Evolutionary conservation across 2,797 vertebrate species (phyloP), one percentile per base, ranked within the genome.

Genomic region (Dendrocincla tyrannina): DNA sequence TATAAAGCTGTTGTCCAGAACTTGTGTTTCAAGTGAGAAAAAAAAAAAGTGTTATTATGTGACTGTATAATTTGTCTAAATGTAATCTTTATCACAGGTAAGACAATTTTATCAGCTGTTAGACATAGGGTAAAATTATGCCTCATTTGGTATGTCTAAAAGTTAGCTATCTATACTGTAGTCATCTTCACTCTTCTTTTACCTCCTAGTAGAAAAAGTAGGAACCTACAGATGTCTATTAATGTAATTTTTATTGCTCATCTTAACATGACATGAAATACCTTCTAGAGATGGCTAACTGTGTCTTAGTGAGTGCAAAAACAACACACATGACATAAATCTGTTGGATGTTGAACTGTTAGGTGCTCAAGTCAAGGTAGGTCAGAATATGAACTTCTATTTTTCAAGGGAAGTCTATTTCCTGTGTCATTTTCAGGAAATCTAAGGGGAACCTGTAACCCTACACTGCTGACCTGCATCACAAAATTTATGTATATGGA

Each of bases 21-120:
- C 10, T 46, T 68, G 1, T 23, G 4, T 68, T 84, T 82, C 22
- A 68, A 75, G 4, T 1, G 37, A 1, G 37, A 9, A 6, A n/a
- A 20, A 47, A 37, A 35, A 63, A 30, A 20, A 2, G 0, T 9
- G 4, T 8, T 33, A 11, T n/a, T 60, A 18, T 28, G 1, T 62
- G 27, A 88, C 23, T 49, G 5, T 12, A 20, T 59, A 59, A 46
- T 70, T 62, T 81, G 1, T 49, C 30, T 55, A 70, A 80, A 79
- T 14, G 5, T 49, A 49, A 12, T 30, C 33, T 73, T 77, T 77
- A 33, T 9, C 9, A 46, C 3, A 42, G 17, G 8, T 56, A 66
- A 64, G 23, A 32, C 5, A 47, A 42, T 5, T 78, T 86, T 52
- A 41, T 3, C 3, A 41, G 1, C 1, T 59, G 6, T 55, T 77